A percentile compares a stretch with the other conserved stretches of the same genome.
phyloP scores from a whole-genome alignment of 2,888 invertebrate genomes.

The Oscheius sp. region DNA sequence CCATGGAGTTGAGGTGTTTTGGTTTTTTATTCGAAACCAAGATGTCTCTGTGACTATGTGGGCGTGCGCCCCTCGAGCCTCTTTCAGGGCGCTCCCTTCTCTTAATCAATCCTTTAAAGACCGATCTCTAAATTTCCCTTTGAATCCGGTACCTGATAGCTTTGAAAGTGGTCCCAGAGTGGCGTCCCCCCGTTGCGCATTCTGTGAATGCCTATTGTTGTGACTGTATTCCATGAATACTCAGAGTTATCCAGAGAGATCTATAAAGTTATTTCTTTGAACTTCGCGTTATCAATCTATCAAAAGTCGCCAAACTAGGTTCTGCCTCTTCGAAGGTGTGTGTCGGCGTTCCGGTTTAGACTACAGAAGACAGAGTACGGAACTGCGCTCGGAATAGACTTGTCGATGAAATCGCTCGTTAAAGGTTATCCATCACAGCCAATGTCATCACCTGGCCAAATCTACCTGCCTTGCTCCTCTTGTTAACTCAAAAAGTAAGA shows the following conservation, averaged over 20 bases:
- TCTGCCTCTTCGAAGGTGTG: too few relatives aligned
- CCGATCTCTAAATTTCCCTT: slow-evolving; percentile 14
- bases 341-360: slow-evolving; percentile 3
- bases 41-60: neutral
- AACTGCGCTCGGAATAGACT: too few relatives aligned
- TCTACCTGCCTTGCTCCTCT: neutral
- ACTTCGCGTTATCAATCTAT: neutral
- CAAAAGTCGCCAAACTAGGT: neutral
- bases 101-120: slow-evolving; percentile 6
- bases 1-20: slow-evolving; percentile 10
- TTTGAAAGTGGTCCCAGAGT: slow-evolving; percentile 48
- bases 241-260: slow-evolving; percentile 22
- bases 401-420: slow-evolving; percentile 13
- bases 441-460: neutral
- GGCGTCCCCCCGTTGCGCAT: slow-evolving; percentile 12
- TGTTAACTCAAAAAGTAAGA: neutral
- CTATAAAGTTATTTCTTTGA: slow-evolving; percentile 9
- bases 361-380: slow-evolving; percentile 20
- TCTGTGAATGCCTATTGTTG: slow-evolving; percentile 29
- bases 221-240: slow-evolving; percentile 31
- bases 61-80: slow-evolving; percentile 11
- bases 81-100: slow-evolving; percentile 23
- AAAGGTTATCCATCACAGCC: slow-evolving; percentile 4
- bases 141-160: slow-evolving; percentile 31
- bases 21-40: neutral